Evolutionary conservation across 2,113 vertebrate genomes (phyloP).

Genomic region (Scatophagus argus): DNA sequence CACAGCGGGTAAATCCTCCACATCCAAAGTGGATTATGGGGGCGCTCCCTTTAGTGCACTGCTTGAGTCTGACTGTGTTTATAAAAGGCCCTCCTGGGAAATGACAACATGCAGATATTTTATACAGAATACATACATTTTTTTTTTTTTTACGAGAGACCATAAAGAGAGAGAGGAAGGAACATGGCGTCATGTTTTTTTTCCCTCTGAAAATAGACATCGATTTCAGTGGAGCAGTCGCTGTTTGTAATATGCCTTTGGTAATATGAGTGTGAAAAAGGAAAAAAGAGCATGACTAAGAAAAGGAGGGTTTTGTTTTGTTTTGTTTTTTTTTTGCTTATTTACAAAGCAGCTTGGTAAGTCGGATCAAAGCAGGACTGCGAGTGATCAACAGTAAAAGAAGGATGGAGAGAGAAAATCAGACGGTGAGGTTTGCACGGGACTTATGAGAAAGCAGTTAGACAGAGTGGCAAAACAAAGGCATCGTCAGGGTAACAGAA

Average conservation of each 20-base stretch:
- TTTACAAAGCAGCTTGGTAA: slow-evolving; percentile 26
- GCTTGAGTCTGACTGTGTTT: slow-evolving; percentile 5
- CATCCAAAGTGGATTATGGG: slow-evolving; percentile 42
- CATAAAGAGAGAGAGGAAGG: not conserved
- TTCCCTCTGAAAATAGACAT: slow-evolving; percentile 34
- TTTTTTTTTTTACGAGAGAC: not conserved
- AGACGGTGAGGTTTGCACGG: not conserved
- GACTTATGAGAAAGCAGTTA: slow-evolving; percentile 42
- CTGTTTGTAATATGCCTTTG: slow-evolving; percentile 32
- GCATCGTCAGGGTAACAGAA: slow-evolving; percentile 18
- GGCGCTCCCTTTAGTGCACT: slow-evolving; percentile 2
- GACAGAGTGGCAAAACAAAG: slow-evolving; percentile 42
- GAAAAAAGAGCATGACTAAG: slow-evolving; percentile 25
- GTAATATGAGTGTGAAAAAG: slow-evolving; percentile 11
- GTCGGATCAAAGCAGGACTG: slow-evolving; percentile 33
- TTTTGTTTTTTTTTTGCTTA: slow-evolving; percentile 35
- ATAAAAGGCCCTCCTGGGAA: not conserved
- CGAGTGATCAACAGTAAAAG: slow-evolving; percentile 15
- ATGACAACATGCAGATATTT: not conserved
- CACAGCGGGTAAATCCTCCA: slow-evolving; percentile 18
- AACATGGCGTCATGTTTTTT: slow-evolving; percentile 4
- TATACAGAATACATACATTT: not conserved
- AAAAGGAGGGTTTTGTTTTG: slow-evolving; percentile 6
- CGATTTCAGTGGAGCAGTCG: not conserved
- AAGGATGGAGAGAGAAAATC: slow-evolving; percentile 19